Percentiles rank a stretch among this genome's conserved stretches.
Evolutionary conservation across 2,113 vertebrate species (phyloP).

Genomic region (Heteronetta atricapilla): DNA sequence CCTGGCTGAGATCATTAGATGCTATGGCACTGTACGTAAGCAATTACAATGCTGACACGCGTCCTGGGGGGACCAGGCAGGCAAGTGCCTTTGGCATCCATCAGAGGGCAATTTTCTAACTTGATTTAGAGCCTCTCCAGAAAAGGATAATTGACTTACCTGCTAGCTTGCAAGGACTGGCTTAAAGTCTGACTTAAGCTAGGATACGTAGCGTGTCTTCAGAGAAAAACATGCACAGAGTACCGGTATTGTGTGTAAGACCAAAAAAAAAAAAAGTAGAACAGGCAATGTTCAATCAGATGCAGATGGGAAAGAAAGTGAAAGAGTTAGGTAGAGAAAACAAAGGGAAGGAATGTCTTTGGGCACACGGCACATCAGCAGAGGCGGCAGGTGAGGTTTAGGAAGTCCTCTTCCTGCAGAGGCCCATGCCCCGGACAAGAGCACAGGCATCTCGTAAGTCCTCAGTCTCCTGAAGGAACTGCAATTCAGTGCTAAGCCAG

Average conservation of each 20-base stretch:
- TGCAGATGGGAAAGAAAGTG: neutral
- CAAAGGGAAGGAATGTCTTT: neutral
- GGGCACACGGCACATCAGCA: neutral
- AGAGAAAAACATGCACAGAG: fast-evolving
- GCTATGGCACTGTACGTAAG: neutral
- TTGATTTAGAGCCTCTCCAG: slow-evolving; percentile 12
- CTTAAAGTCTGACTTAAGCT: neutral
- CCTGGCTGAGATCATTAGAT: neutral
- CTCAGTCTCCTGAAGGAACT: neutral
- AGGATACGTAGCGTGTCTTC: neutral
- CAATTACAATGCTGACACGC: neutral
- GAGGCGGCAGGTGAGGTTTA: neutral
- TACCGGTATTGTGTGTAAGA: neutral
- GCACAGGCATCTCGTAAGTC: neutral
- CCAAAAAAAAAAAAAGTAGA: neutral
- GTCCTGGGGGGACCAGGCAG: neutral
- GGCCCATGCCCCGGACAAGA: neutral
- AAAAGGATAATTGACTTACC: slow-evolving; percentile 29
- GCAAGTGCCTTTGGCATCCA: neutral
- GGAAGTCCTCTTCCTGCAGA: neutral
- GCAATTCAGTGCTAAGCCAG: neutral
- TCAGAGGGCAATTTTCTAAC: neutral
- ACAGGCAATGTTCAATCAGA: neutral
- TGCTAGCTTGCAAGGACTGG: slow-evolving; percentile 12
- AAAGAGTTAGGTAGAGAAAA: neutral